Conservation (phyloP, 2,797 vertebrate species). For the Pipistrellus nathusii region DNA sequence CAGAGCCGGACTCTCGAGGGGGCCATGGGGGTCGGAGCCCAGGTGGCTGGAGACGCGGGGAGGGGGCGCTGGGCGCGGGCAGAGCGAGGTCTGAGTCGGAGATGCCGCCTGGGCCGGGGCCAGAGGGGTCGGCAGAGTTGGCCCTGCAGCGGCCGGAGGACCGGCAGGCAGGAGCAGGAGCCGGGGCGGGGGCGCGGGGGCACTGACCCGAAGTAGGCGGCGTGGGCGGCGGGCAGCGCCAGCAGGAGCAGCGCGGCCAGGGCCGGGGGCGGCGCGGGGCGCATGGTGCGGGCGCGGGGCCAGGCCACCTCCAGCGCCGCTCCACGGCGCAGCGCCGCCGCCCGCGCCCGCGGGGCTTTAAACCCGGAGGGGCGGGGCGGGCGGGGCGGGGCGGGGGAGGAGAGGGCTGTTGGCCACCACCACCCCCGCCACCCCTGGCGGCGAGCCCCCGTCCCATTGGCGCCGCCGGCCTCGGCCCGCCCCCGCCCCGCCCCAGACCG, state of each 20-base stretch:
- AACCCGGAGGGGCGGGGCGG: constrained; percentile 77
- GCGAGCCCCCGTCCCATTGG: constrained; percentile 73
- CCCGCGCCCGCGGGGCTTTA: constrained; percentile 86
- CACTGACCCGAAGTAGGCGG: constrained; percentile 89
- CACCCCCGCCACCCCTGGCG: background rate
- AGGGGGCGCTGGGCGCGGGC: background rate
- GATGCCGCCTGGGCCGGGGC: background rate
- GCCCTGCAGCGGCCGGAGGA: background rate
- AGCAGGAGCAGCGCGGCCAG: constrained; percentile 91
- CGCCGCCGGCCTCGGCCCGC: background rate
- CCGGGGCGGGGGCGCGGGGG: constrained; percentile 54
- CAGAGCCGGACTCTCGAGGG: background rate
- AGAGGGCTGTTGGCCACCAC: background rate
- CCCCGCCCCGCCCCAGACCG: background rate
- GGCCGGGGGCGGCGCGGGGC: constrained; percentile 90
- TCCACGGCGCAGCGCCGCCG: constrained; percentile 83
- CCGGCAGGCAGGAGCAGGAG: background rate
- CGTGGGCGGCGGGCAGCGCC: constrained; percentile 87
- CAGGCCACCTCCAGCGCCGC: constrained; percentile 90
- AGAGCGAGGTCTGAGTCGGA: background rate
- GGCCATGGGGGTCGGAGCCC: background rate
- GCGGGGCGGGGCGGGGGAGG: constrained; percentile 63
- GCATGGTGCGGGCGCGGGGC: constrained; percentile 92
- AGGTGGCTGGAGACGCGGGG: background rate
- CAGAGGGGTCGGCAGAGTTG: background rate